A percentile compares a stretch with the other conserved stretches of the same genome.
phyloP scores from a whole-genome alignment of 1,140 invertebrate genomes.

The Caenorhabditis tropicalis region DNA sequence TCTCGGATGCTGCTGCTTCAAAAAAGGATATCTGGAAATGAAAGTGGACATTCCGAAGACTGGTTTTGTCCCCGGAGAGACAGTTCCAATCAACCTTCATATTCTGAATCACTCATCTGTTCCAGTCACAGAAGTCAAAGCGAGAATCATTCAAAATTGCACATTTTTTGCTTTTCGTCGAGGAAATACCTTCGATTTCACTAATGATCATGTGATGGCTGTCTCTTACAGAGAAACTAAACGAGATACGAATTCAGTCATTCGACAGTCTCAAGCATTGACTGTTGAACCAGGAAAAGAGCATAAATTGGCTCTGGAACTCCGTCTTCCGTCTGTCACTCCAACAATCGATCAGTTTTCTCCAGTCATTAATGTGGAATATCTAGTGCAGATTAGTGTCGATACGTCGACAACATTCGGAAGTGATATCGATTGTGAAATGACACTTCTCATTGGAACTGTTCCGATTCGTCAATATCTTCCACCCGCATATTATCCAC shows the following conservation, averaged over 20 bases:
- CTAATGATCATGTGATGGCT: neutral
- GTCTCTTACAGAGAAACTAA: neutral
- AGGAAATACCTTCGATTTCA: neutral
- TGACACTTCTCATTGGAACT: neutral
- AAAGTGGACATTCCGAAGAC: conserved; percentile 13
- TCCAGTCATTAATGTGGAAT: neutral
- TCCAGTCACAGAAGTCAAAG: conserved; percentile 10
- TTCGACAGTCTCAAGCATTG: neutral
- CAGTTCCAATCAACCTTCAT: neutral
- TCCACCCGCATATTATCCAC: neutral
- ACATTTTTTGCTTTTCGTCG: neutral
- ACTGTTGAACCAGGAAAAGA: neutral
- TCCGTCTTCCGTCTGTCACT: neutral
- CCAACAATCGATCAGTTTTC: neutral
- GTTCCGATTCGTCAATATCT: neutral
- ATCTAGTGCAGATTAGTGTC: neutral
- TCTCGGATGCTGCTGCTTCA: conserved; percentile 12
- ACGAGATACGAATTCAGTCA: neutral
- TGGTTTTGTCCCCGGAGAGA: conserved; percentile 19
- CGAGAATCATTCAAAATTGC: conserved; percentile 4
- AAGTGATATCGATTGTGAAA: neutral
- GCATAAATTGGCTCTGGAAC: neutral
- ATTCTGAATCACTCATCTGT: neutral
- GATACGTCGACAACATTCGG: neutral
- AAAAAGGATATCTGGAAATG: conserved; percentile 10